Conservation (phyloP, 2,113 vertebrate species). For the Felis chaus region DNA sequence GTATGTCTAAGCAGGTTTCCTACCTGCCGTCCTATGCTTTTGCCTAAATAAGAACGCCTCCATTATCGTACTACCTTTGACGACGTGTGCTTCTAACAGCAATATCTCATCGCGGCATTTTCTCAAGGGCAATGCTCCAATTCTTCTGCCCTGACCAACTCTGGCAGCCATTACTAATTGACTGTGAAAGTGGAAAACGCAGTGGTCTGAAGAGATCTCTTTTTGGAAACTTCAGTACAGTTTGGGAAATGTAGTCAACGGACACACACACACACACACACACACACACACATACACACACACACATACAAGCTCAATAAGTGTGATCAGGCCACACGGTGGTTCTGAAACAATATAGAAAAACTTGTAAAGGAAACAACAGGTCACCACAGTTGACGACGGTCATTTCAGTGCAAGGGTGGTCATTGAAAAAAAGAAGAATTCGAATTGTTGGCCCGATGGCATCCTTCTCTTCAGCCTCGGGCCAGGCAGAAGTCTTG, state of each 20-base stretch:
- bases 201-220: slow-evolving; percentile 79
- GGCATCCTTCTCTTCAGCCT: background rate
- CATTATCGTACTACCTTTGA: slow-evolving; percentile 78
- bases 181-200: slow-evolving; percentile 83
- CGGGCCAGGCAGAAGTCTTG: background rate
- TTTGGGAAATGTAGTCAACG: slow-evolving; percentile 80
- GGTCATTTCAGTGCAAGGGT: background rate
- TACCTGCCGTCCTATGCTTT: slow-evolving; percentile 56
- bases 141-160: slow-evolving; percentile 77
- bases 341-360: slow-evolving; percentile 56
- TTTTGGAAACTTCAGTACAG: slow-evolving; percentile 78
- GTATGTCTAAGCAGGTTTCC: slow-evolving; percentile 72
- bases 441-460: background rate
- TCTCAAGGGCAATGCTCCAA: slow-evolving; percentile 80
- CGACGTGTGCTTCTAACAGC: slow-evolving; percentile 77
- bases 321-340: slow-evolving; percentile 61
- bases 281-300: no score
- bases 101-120: slow-evolving; percentile 80
- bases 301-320: slow-evolving; percentile 56
- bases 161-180: slow-evolving; percentile 82
- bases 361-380: slow-evolving; percentile 70
- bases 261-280: no score
- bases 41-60: slow-evolving; percentile 76
- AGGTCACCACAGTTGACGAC: background rate
- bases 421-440: background rate